phyloP scores from a whole-genome alignment of 2,113 vertebrate species.

The Aptenodytes patagonicus region DNA sequence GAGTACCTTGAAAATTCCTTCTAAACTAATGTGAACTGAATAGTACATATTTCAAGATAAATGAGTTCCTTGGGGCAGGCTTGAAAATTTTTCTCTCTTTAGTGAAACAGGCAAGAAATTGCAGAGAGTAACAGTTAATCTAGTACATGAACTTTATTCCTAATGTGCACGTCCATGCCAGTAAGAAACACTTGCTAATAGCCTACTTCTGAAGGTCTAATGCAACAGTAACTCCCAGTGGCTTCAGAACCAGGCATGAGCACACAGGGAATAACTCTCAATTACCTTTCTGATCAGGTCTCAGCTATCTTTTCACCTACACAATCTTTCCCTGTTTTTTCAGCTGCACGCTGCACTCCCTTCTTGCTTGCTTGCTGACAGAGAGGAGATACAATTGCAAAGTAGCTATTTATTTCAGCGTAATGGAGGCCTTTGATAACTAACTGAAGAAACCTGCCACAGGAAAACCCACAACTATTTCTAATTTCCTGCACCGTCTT shows the following conservation, averaged over 20 bases:
- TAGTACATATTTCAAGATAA: neutral
- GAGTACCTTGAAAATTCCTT: neutral
- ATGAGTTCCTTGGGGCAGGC: neutral
- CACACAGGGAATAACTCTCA: neutral
- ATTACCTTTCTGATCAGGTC: neutral
- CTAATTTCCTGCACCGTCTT: neutral
- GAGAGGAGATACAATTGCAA: neutral
- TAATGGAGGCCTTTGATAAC: neutral
- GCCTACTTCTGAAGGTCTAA: neutral
- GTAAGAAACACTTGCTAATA: neutral
- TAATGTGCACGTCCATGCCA: neutral
- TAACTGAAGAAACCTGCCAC: neutral
- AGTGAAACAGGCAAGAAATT: neutral
- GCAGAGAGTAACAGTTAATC: neutral
- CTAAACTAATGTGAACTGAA: neutral
- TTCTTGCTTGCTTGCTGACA: neutral
- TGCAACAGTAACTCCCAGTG: neutral
- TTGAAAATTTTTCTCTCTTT: neutral
- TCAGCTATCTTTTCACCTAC: neutral
- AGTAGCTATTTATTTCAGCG: neutral
- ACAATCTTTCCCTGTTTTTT: neutral
- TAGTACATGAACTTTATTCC: neutral
- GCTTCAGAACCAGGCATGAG: neutral
- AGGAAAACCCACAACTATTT: neutral
- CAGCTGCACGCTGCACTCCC: neutral